Conservation (phyloP, 2,113 vertebrate species). For the Trachemys scripta region DNA sequence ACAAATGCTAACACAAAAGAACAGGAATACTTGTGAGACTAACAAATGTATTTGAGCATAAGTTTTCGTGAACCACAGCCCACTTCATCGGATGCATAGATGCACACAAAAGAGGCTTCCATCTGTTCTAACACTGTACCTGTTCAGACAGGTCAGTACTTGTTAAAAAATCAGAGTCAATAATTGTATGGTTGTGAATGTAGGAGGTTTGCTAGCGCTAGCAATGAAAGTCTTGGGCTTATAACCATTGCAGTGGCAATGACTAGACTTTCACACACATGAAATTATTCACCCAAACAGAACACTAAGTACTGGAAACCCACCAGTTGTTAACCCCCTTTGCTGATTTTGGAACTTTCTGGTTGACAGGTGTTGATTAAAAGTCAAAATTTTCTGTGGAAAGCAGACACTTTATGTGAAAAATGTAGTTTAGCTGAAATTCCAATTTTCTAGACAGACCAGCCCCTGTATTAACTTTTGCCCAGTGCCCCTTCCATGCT, state of each 20-base stretch:
- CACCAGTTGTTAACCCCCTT: neutral
- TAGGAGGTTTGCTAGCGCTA: neutral
- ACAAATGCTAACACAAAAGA: neutral
- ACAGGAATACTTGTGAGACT: too few species aligned
- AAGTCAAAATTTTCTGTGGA: neutral
- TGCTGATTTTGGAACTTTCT: neutral
- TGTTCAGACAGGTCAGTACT: constrained; percentile 33
- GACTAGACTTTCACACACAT: constrained; percentile 57
- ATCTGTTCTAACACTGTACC: constrained; percentile 44
- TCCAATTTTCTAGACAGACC: neutral
- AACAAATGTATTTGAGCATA: too few species aligned
- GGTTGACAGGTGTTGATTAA: neutral
- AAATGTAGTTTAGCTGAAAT: constrained; percentile 8
- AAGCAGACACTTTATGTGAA: neutral
- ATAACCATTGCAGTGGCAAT: constrained; percentile 2
- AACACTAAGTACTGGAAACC: constrained; percentile 27
- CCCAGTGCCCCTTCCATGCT: neutral
- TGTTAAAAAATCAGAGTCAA: constrained; percentile 26
- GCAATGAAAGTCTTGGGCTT: constrained; percentile 9
- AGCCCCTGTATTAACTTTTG: neutral
- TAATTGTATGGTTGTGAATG: constrained; percentile 40
- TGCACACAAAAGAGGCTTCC: neutral
- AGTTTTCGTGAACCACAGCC: too few species aligned
- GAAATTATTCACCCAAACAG: neutral
- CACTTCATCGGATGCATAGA: too few species aligned